A percentile compares a stretch with the other conserved stretches of the same genome.
These are phyloP conservation scores for Leptarthrus brevirostris DNA, from an alignment of 2,888 invertebrate species.

Conservation along the genomic window DNA sequence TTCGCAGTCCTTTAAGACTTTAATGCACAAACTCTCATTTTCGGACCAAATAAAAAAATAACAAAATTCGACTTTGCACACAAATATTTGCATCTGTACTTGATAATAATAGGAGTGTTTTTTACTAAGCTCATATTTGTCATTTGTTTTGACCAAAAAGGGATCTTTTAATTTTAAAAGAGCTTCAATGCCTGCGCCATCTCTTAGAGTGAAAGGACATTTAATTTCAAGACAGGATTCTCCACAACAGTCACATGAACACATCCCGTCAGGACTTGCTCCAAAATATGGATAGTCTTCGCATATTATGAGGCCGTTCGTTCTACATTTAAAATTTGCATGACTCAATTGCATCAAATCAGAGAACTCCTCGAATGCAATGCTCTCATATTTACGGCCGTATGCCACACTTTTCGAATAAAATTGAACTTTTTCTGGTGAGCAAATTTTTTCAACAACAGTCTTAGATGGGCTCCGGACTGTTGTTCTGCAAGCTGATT, in stretches of 20 bases:
- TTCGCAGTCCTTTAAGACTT: not conserved
- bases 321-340: not conserved
- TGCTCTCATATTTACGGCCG: not conserved
- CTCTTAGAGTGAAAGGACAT: not conserved
- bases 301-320: not conserved
- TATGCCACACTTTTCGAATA: not conserved
- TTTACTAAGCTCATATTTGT: not conserved
- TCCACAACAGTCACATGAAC: not conserved
- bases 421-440: not conserved
- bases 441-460: not conserved
- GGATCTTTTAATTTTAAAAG: not conserved
- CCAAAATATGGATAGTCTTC: not conserved
- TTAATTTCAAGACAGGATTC: not conserved
- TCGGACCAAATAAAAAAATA: not conserved
- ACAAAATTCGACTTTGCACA: not conserved
- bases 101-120: not conserved
- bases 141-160: not conserved
- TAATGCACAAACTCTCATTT: not conserved
- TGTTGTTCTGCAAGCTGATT: not conserved
- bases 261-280: not conserved
- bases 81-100: not conserved
- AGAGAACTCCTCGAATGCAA: not conserved
- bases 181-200: not conserved
- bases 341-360: not conserved
- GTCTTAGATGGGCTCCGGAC: not conserved